These are phyloP conservation scores for Zaprionus africanus DNA, from an alignment of 1,140 invertebrate species.

Conservation along the genomic window DNA sequence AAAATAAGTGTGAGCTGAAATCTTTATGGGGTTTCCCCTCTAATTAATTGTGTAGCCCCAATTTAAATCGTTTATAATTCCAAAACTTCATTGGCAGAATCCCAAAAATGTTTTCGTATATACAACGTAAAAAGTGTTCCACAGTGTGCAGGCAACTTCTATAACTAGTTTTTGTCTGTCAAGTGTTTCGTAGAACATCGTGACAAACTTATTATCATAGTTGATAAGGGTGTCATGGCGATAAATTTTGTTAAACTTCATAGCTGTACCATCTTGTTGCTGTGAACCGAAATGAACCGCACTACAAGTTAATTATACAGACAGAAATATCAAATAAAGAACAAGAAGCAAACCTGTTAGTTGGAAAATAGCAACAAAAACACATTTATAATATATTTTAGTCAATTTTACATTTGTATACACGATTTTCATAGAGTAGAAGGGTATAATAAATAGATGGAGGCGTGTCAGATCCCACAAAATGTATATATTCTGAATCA, in stretches of 20 bases:
- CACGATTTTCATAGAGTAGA: no score
- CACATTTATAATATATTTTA: no score
- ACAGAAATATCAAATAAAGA: not conserved
- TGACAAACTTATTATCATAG: slow-evolving; percentile 40
- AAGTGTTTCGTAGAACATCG: slow-evolving; percentile 18
- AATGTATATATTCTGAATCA: no score
- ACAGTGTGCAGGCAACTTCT: not conserved
- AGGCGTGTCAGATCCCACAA: no score
- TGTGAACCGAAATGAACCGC: slow-evolving; percentile 45
- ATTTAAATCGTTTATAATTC: not conserved
- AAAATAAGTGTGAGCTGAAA: not conserved
- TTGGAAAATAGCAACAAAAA: not conserved
- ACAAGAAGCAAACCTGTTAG: slow-evolving; percentile 50
- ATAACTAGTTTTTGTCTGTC: slow-evolving; percentile 5
- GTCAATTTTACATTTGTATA: no score
- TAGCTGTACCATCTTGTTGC: slow-evolving; percentile 48
- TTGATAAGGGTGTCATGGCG: slow-evolving; percentile 30
- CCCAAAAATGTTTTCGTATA: no score
- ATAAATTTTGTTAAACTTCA: slow-evolving; percentile 58
- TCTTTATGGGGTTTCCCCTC: not conserved
- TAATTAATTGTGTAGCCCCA: not conserved
- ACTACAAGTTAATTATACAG: slow-evolving; percentile 50
- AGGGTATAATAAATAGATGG: no score
- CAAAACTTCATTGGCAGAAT: not conserved
- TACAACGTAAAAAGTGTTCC: not conserved